Conservation (phyloP, 2,113 vertebrate species). For the Sporophila hypoxantha region DNA sequence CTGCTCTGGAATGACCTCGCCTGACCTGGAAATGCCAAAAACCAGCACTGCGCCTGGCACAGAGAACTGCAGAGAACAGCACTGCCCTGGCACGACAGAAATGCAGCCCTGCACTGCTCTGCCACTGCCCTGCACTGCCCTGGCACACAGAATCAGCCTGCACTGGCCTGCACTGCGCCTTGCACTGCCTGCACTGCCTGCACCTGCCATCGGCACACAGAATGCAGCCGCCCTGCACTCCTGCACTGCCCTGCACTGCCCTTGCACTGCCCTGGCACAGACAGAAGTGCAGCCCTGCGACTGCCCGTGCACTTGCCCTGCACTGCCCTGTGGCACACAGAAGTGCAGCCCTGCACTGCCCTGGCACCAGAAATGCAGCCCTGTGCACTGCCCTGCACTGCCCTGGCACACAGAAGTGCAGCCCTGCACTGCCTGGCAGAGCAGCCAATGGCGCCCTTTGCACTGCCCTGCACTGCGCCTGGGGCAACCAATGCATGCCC, state of each 20-base stretch:
- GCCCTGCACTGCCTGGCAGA: too few species aligned
- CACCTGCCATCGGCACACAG: too few species aligned
- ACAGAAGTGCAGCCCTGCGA: not conserved
- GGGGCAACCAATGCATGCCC: too few species aligned
- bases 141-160: not conserved
- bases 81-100: not conserved
- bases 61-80: not conserved
- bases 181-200: not conserved
- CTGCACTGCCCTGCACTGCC: not conserved
- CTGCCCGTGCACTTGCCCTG: too few species aligned
- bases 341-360: too few species aligned
- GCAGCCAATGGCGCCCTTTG: too few species aligned
- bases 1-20: conserved; percentile 32
- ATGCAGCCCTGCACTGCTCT: not conserved
- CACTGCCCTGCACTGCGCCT: too few species aligned
- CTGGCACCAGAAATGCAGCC: too few species aligned
- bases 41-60: not conserved
- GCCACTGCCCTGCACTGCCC: not conserved
- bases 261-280: too few species aligned
- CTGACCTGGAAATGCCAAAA: conserved; percentile 44
- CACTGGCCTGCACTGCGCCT: not conserved
- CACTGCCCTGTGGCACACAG: not conserved
- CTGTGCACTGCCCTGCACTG: too few species aligned
- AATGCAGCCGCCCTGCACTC: too few species aligned
- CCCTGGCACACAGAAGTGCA: too few species aligned